A percentile compares a stretch with the other conserved stretches of the same genome.
These are phyloP conservation scores for Diabrotica undecimpunctata DNA, from an alignment of 1,140 invertebrate species.

Conservation along the genomic window DNA sequence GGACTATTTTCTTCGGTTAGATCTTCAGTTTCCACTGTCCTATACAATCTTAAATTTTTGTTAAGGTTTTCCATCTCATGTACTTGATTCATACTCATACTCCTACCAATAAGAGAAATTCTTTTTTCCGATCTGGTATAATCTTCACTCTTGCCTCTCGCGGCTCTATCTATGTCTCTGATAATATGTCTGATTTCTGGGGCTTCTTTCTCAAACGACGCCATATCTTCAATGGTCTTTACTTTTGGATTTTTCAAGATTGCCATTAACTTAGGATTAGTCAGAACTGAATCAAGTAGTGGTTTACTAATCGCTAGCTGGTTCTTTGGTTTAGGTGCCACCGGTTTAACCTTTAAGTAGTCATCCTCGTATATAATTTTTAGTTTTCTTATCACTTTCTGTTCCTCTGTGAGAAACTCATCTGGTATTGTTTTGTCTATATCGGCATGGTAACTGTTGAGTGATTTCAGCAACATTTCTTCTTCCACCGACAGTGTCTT, in stretches of 20 bases:
- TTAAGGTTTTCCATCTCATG: slow-evolving; percentile 21
- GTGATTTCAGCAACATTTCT: slow-evolving; percentile 31
- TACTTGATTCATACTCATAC: slow-evolving; percentile 22
- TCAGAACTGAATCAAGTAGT: slow-evolving; percentile 37
- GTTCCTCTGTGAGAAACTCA: slow-evolving; percentile 34
- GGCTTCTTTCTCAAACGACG: slow-evolving; percentile 3
- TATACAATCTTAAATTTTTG: slow-evolving; percentile 6
- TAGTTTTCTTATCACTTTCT: slow-evolving; percentile 36
- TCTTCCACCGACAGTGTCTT: slow-evolving; percentile 38
- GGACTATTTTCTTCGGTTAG: not conserved
- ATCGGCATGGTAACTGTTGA: slow-evolving; percentile 33
- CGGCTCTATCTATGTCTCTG: not conserved
- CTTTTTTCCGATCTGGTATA: not conserved
- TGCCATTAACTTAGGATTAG: slow-evolving; percentile 36
- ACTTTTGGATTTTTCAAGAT: slow-evolving; percentile 32
- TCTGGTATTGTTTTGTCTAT: slow-evolving; percentile 38
- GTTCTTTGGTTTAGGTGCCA: slow-evolving; percentile 37
- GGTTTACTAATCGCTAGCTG: slow-evolving; percentile 41
- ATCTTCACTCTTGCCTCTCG: slow-evolving; percentile 11
- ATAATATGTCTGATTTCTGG: slow-evolving; percentile 9
- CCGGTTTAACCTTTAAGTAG: slow-evolving; percentile 27
- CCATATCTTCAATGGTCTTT: slow-evolving; percentile 20
- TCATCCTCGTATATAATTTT: slow-evolving; percentile 39
- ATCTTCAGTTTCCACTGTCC: slow-evolving; percentile 19
- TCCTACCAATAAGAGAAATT: slow-evolving; percentile 12